phyloP scores from a whole-genome alignment of 2,113 vertebrate genomes.

The Bubo scandiacus region DNA sequence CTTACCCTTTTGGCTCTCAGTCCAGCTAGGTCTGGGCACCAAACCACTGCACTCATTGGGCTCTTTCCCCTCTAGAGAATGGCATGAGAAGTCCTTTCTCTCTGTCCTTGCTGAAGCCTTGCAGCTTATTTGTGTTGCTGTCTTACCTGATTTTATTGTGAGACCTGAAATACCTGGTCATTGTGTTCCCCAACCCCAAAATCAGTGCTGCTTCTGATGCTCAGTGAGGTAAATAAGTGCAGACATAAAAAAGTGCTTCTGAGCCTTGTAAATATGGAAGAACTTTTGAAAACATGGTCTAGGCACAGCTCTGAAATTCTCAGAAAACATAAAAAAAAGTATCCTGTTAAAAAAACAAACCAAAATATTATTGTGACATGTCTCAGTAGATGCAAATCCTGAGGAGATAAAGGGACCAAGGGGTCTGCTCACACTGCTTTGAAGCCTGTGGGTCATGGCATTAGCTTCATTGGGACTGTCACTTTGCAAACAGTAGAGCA shows the following conservation, averaged over 20 bases:
- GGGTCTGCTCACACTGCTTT: neutral
- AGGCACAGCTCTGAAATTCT: neutral
- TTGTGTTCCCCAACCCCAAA: neutral
- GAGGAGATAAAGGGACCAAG: neutral
- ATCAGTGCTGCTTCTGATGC: neutral
- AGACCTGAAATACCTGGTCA: neutral
- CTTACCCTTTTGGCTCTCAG: neutral
- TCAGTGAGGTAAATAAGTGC: neutral
- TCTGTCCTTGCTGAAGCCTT: neutral
- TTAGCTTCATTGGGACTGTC: neutral
- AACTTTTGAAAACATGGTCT: neutral
- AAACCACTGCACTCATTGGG: neutral
- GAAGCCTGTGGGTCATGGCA: neutral
- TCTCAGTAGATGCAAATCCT: neutral
- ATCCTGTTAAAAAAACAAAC: neutral
- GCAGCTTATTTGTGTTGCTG: neutral
- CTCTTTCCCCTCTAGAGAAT: neutral
- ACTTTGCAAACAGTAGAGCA: neutral
- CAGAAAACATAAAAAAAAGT: neutral
- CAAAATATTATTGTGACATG: neutral
- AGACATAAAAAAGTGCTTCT: neutral
- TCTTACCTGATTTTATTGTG: neutral
- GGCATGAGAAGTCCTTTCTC: neutral
- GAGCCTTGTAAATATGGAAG: neutral
- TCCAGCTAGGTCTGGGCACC: neutral